Percentiles rank a stretch among this genome's conserved stretches.
phyloP scores from a whole-genome alignment of 2,113 vertebrate species.

The Cepphus grylle region DNA sequence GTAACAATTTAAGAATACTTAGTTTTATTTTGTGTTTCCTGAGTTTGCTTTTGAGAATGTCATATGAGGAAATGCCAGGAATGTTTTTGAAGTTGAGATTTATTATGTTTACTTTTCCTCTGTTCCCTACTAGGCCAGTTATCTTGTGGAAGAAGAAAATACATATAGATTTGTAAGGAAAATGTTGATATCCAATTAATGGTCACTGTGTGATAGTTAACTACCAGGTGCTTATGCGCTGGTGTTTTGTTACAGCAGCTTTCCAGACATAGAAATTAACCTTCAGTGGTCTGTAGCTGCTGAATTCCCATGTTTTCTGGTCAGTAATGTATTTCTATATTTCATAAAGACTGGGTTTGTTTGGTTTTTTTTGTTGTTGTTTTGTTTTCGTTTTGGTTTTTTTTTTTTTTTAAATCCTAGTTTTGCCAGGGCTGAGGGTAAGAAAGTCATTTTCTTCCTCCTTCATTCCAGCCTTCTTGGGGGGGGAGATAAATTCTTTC shows the following conservation, averaged over 20 bases:
- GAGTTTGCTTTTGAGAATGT: neutral
- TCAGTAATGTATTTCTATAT: neutral
- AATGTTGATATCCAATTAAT: neutral
- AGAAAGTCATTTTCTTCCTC: neutral
- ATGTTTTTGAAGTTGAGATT: neutral
- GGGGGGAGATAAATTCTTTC: neutral
- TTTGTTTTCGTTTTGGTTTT: neutral
- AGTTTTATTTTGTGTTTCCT: neutral
- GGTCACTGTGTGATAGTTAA: neutral
- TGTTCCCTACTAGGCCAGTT: neutral
- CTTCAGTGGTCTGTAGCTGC: neutral
- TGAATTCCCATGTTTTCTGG: fast-evolving
- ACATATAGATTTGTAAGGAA: neutral
- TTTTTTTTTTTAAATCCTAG: neutral
- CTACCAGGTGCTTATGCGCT: neutral
- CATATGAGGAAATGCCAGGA: neutral
- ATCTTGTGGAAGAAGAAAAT: neutral
- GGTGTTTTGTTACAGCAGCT: neutral
- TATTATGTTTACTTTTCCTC: neutral
- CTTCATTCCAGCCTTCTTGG: neutral
- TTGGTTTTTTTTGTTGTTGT: neutral
- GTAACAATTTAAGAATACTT: neutral
- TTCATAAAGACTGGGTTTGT: neutral
- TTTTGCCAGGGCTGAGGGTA: neutral
- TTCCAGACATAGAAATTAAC: neutral